phyloP scores from a whole-genome alignment of 37 sponge, comb jelly and placozoan genomes.

The Amphimedon queenslandica region DNA sequence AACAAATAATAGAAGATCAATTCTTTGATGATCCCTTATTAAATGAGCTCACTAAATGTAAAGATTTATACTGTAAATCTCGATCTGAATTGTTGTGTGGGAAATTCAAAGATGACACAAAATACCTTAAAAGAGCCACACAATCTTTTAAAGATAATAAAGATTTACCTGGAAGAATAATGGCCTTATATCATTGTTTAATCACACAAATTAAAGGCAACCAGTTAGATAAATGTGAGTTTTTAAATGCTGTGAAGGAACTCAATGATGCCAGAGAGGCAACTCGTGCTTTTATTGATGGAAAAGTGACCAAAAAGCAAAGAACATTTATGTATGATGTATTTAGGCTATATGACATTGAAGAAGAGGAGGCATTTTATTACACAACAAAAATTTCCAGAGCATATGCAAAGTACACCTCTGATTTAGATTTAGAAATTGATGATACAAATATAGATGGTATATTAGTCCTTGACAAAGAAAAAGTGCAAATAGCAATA shows the following conservation, averaged over 20 bases:
- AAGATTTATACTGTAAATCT: neutral
- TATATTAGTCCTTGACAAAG: neutral
- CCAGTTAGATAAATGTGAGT: no score
- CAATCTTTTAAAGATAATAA: no score
- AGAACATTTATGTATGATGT: neutral
- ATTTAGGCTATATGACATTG: constrained; percentile 1
- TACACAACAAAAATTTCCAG: no score
- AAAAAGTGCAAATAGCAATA: neutral
- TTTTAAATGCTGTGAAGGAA: no score
- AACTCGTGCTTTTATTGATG: neutral
- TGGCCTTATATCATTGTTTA: no score
- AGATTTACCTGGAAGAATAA: no score
- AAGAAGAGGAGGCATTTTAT: no score
- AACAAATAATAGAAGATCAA: neutral
- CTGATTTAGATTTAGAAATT: neutral
- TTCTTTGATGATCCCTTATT: neutral
- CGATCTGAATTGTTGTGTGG: neutral
- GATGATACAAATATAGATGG: constrained; percentile 5
- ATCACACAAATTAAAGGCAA: no score
- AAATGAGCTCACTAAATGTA: neutral
- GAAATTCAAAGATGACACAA: no score
- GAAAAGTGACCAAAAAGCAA: neutral
- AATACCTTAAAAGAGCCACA: no score
- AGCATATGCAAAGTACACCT: no score
- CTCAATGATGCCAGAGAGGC: no score